Conservation (phyloP, 2,888 invertebrate genomes). For the Eupithecia insigniata region DNA sequence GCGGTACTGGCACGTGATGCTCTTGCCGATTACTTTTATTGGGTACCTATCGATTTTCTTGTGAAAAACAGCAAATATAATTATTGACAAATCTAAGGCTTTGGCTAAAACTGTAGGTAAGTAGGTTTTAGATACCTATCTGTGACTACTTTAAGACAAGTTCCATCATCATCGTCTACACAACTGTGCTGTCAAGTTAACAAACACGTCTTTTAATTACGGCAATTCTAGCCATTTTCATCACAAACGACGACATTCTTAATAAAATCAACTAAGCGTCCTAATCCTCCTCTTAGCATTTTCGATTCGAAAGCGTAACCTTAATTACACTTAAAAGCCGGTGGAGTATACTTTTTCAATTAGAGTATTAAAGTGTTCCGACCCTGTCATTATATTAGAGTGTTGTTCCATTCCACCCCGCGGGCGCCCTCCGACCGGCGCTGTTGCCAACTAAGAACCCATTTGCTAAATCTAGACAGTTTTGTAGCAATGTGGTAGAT, state of each 20-base stretch:
- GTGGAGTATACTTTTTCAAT: constrained; percentile 82
- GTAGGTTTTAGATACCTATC: too few species aligned
- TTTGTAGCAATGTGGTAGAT: neutral
- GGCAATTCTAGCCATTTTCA: constrained; percentile 1
- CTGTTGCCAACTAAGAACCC: constrained; percentile 41
- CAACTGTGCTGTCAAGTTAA: neutral
- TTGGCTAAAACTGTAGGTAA: neutral
- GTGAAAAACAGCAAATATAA: constrained; percentile 7
- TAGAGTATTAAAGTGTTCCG: constrained; percentile 84
- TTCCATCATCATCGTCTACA: neutral
- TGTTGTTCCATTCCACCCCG: constrained; percentile 81
- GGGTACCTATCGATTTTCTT: constrained; percentile 54
- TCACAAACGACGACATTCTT: constrained; percentile 21
- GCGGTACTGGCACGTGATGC: constrained; percentile 65
- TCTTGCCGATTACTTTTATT: constrained; percentile 69
- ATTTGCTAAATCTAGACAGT: constrained; percentile 16
- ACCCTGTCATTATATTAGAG: constrained; percentile 84
- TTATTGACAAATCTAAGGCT: neutral
- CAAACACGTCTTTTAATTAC: neutral
- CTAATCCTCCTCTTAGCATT: constrained; percentile 45
- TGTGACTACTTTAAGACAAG: neutral
- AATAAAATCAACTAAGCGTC: constrained; percentile 34
- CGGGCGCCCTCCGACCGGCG: constrained; percentile 58
- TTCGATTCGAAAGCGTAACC: constrained; percentile 64
- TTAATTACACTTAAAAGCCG: constrained; percentile 78